Evolutionary conservation across 1,140 invertebrate species (phyloP).

Genomic region (Triops longicaudatus): DNA sequence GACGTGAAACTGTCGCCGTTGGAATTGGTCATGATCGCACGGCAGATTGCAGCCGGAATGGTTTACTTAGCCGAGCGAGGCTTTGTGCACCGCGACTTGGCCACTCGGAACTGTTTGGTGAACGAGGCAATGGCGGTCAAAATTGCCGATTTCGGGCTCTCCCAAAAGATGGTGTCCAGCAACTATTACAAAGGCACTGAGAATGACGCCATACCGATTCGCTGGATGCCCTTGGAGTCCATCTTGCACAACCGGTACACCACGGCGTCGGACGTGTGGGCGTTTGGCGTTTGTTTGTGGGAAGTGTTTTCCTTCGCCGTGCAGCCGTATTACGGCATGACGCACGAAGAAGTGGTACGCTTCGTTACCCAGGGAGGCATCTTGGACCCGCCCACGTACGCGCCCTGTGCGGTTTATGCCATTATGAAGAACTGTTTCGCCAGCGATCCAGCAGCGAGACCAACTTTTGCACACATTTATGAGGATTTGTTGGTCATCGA

Average conservation of each 20-base stretch:
- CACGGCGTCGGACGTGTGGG: slow-evolving; percentile 87
- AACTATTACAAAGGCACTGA: slow-evolving; percentile 88
- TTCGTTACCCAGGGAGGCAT: slow-evolving; percentile 86
- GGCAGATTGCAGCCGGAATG: slow-evolving; percentile 88
- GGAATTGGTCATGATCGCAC: slow-evolving; percentile 69
- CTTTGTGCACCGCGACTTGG: slow-evolving; percentile 91
- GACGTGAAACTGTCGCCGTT: slow-evolving; percentile 56
- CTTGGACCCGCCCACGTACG: slow-evolving; percentile 77
- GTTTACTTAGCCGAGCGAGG: slow-evolving; percentile 87
- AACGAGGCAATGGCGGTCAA: slow-evolving; percentile 89
- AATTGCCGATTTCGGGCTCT: slow-evolving; percentile 91
- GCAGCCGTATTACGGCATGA: slow-evolving; percentile 90
- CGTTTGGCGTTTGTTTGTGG: slow-evolving; percentile 86
- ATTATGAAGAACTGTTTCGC: slow-evolving; percentile 92
- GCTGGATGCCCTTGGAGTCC: slow-evolving; percentile 93
- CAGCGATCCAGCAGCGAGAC: slow-evolving; percentile 67
- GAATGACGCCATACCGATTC: slow-evolving; percentile 83
- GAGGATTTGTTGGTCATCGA: slow-evolving; percentile 26
- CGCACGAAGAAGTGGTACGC: slow-evolving; percentile 87
- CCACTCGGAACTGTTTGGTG: slow-evolving; percentile 91
- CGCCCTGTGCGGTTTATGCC: slow-evolving; percentile 79
- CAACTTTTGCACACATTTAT: slow-evolving; percentile 53
- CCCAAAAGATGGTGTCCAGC: slow-evolving; percentile 81
- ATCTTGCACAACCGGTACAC: slow-evolving; percentile 91
- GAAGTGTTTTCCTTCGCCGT: slow-evolving; percentile 89